Conservation (phyloP, 2,888 invertebrate species). For the Pinctada fucata region DNA sequence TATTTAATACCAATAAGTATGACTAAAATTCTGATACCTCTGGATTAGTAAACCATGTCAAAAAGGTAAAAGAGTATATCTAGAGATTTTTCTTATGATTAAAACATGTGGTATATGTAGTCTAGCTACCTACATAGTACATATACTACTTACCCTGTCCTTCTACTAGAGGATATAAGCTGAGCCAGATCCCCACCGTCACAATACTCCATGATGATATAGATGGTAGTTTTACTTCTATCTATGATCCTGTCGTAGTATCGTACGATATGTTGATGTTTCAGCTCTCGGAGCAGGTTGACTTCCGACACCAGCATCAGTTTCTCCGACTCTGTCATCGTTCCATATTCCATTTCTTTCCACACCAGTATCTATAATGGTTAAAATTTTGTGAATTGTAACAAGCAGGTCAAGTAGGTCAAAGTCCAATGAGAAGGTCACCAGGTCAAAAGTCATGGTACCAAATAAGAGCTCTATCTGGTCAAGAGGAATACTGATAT, state of each 20-base stretch:
- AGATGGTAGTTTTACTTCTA: constrained; percentile 80
- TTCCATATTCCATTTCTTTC: constrained; percentile 82
- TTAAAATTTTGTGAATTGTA: not conserved
- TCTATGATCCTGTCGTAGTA: constrained; percentile 81
- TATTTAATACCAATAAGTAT: too few relatives aligned
- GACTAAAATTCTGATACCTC: too few relatives aligned
- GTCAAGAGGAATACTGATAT: too few relatives aligned
- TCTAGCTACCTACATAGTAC: too few relatives aligned
- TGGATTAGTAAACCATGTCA: too few relatives aligned
- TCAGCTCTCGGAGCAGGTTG: constrained; percentile 79
- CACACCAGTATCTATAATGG: constrained; percentile 79
- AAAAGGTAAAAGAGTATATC: too few relatives aligned
- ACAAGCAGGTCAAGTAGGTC: not conserved
- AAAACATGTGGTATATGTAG: too few relatives aligned
- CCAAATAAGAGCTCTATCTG: too few relatives aligned
- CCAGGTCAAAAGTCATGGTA: too few relatives aligned
- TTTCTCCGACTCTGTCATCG: constrained; percentile 80
- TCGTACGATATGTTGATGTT: constrained; percentile 81
- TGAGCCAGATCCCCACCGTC: constrained; percentile 81
- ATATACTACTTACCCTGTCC: constrained; percentile 65
- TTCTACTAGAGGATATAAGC: constrained; percentile 79
- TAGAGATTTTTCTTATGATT: too few relatives aligned
- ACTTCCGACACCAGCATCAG: constrained; percentile 81
- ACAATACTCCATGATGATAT: constrained; percentile 83
- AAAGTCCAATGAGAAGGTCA: too few relatives aligned